Base-by-base conservation (phyloP, 1,140 invertebrate species). In the Eciton burchellii region DNA sequence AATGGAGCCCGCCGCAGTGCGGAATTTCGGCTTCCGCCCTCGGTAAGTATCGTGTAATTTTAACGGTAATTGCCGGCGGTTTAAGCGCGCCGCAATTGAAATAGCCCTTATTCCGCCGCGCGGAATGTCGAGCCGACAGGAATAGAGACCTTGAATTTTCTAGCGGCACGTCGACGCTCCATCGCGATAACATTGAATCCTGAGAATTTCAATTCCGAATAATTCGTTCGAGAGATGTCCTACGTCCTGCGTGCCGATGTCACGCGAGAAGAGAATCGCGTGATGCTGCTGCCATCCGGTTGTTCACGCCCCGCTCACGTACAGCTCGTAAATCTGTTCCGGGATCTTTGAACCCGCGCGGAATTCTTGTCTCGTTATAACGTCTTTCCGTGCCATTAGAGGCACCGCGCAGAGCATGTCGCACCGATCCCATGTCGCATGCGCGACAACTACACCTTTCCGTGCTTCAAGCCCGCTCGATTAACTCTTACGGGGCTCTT, bases 31-130 rank as follows among this genome's bases (percentile, higher is more conserved):
- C 87, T 35, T 2, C 35, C 35, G 6, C 83, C 77, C 79, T 81
- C 70, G 85, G 88, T 92, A 92, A 92, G 91, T 91, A 91, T 92
- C 85, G 87, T 89, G 89, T 90, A 91, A 92, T 91, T 91, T 88
- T 84, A 81, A 86, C 66, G 84, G 84, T 91, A 92, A 92, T 91
- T 93, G 86, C 87, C 66, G 43, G 90, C 57, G 85, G 84, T 88
- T 92, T 89, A 68, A 88, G 73, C 77, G 81, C 74, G 84, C 84
- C 88, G 85, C 90, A 92, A 92, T 92, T 90, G 91, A 90, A 92
- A 92, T 90, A 90, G 82, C 87, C 82, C 84, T 89, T 87, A 84
- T 86, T 88, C 52, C 54, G 9, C 59, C 63, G 19, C 60, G 14
- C 16, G 54, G n/a, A 83, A 81, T 52, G 56, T 54, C 41, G 35